Evolutionary conservation across 2,888 invertebrate genomes (phyloP).

Genomic region (Clostera curtula): DNA sequence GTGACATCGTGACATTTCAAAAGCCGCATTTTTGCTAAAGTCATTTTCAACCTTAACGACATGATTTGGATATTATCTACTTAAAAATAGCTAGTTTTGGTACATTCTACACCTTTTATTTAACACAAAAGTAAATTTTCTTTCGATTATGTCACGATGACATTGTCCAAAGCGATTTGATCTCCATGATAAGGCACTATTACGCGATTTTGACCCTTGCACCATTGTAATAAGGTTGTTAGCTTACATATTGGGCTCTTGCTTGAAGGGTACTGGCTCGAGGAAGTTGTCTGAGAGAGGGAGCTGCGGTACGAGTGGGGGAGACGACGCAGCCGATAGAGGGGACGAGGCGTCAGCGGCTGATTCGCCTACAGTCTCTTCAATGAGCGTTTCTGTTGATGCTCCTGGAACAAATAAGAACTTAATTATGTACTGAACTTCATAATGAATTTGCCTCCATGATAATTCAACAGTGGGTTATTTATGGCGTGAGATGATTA

Average conservation of each 20-base stretch:
- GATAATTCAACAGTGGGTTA: no score
- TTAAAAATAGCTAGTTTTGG: no score
- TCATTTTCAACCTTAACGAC: not conserved
- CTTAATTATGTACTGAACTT: no score
- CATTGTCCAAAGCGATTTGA: no score
- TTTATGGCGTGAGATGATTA: no score
- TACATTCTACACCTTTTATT: no score
- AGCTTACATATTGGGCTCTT: constrained; percentile 61
- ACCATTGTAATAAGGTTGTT: not conserved
- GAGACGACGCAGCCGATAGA: constrained; percentile 27
- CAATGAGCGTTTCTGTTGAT: constrained; percentile 46
- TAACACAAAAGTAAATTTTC: no score
- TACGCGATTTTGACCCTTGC: constrained; percentile 2
- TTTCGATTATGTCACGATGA: no score
- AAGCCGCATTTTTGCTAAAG: not conserved
- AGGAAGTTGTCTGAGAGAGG: constrained; percentile 34
- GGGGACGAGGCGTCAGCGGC: constrained; percentile 17
- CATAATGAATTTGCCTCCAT: no score
- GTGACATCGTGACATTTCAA: no score
- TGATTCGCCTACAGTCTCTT: constrained; percentile 22
- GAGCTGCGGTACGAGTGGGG: constrained; percentile 41
- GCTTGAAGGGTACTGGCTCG: constrained; percentile 55
- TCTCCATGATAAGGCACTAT: constrained; percentile 2
- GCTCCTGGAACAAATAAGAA: constrained; percentile 36
- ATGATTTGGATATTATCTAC: not conserved